Base-by-base conservation (phyloP, 2,888 invertebrate genomes). In the Pasiphila rectangulata region DNA sequence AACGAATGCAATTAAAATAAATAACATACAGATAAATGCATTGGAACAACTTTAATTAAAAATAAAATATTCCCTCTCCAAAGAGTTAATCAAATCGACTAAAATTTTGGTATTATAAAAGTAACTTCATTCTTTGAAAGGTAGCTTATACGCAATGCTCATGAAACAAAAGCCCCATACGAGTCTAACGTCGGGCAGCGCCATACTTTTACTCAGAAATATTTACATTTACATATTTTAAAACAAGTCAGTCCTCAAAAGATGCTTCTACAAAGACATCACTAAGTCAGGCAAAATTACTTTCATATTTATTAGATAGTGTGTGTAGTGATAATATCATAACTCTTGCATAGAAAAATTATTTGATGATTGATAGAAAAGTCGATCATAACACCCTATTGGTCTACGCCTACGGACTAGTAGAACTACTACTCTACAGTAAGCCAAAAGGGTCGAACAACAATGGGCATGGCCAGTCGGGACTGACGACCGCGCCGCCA, bases 1-100 rank as follows among this genome's bases (percentile, higher is more conserved):
- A 79, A 88, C 80, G 88, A 88, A 88, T 88, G 88, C 88, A 88
- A 88, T 88, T 86, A 88, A 87, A 88, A 86, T 79, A 84, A 85
- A 84, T 78, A 87, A 84, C 78, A 85, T 81, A 83, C 83, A 88
- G 84, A 79, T 88, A 85, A 87, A 87, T 87, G 86, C 86, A 82
- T 81, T 85, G 75, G 78, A 82, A 83, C 71, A 84, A 83, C 73
- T 79, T 83, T 73, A 71, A 72, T 82, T 80, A 85, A 67, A 78
- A 79, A 79, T 79, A 62, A 79, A 79, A 75, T 70, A 69, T 70
- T 79, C 71, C 67, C 73, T 79, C 69, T 72, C 72, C 68, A 72
- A 72, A 76, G 75, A 75, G 67, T 69, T 74, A 79, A 69, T 72
- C 70, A 56, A 56, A 51, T 50, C 30, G 72, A 76, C 77, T 78